phyloP scores from a whole-genome alignment of 2,888 invertebrate genomes.

The Hanleya hanleyi region DNA sequence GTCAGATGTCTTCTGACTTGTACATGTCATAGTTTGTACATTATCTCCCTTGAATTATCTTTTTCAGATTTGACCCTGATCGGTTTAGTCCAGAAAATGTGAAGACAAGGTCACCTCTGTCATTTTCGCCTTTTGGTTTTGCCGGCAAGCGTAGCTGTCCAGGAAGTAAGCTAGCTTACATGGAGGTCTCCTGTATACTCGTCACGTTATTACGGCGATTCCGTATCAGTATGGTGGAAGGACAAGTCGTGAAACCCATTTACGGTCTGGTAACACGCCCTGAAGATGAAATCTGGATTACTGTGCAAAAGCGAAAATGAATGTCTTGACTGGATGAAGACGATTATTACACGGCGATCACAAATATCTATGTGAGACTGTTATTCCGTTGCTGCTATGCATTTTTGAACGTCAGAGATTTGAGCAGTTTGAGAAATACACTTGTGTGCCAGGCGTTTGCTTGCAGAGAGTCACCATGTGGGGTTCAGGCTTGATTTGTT shows the following conservation, averaged over 20 bases:
- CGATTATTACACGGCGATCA: no score
- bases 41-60: background rate
- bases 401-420: no score
- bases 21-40: no score
- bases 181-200: slow-evolving; percentile 57
- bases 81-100: slow-evolving; percentile 60
- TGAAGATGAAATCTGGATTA: slow-evolving; percentile 71
- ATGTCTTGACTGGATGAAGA: no score
- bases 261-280: slow-evolving; percentile 71
- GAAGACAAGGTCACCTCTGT: slow-evolving; percentile 47
- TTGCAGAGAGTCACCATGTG: no score
- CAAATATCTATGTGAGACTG: no score
- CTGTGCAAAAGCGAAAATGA: slow-evolving; percentile 49
- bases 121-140: slow-evolving; percentile 73
- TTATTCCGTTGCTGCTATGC: no score
- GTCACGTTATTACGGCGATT: slow-evolving; percentile 62
- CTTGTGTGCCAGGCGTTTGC: no score
- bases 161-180: slow-evolving; percentile 60
- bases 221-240: slow-evolving; percentile 64
- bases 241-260: slow-evolving; percentile 64
- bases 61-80: slow-evolving; percentile 70
- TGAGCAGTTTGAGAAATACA: no score
- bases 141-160: slow-evolving; percentile 69
- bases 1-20: no score
- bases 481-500: no score